Evolutionary conservation across 2,797 vertebrate genomes (phyloP), one percentile per base, ranked within the genome.

Genomic region (Chaenodraco wilsoni): DNA sequence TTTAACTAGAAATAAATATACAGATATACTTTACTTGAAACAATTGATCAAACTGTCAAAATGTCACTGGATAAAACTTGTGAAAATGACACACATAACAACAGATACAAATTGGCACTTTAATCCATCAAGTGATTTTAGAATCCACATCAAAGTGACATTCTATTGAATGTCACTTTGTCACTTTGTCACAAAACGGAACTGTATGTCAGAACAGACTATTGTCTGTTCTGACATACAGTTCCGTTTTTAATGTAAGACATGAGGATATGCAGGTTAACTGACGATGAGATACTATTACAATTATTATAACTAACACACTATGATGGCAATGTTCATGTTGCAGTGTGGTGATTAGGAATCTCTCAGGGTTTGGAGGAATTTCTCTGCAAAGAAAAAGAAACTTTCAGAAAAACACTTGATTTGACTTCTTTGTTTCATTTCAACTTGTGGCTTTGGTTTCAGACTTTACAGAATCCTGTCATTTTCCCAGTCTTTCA

Each of bases 331-430:
- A 16, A 37, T 21, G 14, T 12, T 14, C 13, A 11, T 19, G 43
- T 55, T 27, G 5, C 14, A 31, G 49, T 45, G 5, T 31, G 37
- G 15, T 27, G 40, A 14, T 74, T n/a, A 73, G 41, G 61, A 50
- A 49, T 73, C 64, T 51, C 57, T 68, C 44, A 84, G 61, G 15
- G 50, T 82, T 57, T 77, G 74, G 27, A 51, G 62, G 62, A 88
- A 89, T 44, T 69, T 66, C 45, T 76, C 84, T 87, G 72, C 43
- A 69, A 68, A 16, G 46, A 69, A 41, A 56, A 37, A 64, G 9
- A 48, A 54, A 41, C 41, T 33, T 56, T 37, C 33, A 67, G 13
- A 27, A 23, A 2, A 21, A 48, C 23, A 15, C 21, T 13, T 59
- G n/a, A 17, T n/a, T 44, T n/a, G n/a, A 6, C n/a, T 19, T 48